Conservation (phyloP, 2,113 vertebrate genomes). For the Strigops habroptila region DNA sequence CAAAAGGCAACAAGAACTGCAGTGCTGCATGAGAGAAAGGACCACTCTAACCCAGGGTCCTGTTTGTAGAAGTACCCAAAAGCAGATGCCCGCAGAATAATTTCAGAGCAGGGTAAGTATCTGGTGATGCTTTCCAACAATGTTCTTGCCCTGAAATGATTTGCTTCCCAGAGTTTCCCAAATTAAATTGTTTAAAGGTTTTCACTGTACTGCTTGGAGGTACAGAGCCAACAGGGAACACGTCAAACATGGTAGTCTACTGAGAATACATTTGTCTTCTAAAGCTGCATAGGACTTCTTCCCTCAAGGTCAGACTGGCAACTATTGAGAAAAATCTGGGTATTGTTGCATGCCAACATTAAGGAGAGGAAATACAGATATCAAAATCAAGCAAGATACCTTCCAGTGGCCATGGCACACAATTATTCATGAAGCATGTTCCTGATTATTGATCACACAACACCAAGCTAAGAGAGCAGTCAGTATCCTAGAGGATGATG, state of each 20-base stretch:
- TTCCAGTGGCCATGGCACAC: not conserved
- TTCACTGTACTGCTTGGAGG: not conserved
- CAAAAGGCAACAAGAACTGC: not conserved
- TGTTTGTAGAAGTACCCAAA: not conserved
- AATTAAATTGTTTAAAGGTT: not conserved
- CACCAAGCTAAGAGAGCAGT: not conserved
- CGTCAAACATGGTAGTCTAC: not conserved
- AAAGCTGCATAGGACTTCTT: not conserved
- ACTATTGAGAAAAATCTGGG: not conserved
- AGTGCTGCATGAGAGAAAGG: not conserved
- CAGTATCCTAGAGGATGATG: not conserved
- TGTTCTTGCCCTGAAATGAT: not conserved
- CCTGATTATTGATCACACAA: not conserved
- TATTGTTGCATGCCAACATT: not conserved
- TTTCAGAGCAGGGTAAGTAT: not conserved
- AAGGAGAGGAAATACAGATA: not conserved
- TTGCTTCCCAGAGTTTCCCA: not conserved
- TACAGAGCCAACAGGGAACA: fast-evolving
- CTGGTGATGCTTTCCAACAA: not conserved
- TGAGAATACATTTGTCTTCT: not conserved
- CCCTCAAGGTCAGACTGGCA: not conserved
- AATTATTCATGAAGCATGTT: not conserved
- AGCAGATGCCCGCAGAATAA: not conserved
- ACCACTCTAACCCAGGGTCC: not conserved
- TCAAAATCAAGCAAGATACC: no score